Conservation (phyloP, 2,113 vertebrate genomes). For the Taxidea taxus region DNA sequence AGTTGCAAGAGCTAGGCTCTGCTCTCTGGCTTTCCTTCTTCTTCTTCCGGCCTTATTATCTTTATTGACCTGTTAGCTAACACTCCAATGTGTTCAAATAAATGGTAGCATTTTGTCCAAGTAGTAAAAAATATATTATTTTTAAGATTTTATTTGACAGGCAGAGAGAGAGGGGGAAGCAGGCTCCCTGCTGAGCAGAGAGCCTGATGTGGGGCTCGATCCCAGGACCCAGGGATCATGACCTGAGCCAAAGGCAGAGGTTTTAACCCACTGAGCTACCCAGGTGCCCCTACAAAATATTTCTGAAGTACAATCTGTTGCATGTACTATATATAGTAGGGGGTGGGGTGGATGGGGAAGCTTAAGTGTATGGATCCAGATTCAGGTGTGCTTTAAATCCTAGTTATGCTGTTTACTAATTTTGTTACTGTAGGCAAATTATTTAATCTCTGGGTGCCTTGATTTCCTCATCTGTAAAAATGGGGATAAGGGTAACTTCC, state of each 20-base stretch:
- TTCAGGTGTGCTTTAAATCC: not conserved
- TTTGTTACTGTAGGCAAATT: slow-evolving; percentile 2
- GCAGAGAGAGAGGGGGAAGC: too few species aligned
- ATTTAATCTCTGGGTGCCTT: not conserved
- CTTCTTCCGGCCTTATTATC: not conserved
- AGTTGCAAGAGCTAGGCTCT: not conserved
- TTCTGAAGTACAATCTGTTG: slow-evolving; percentile 9
- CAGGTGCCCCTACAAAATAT: not conserved
- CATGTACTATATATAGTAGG: not conserved
- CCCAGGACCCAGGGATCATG: too few species aligned
- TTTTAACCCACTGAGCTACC: too few species aligned
- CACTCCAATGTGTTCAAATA: not conserved
- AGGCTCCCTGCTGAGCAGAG: too few species aligned
- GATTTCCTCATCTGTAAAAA: not conserved
- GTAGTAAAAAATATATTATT: not conserved
- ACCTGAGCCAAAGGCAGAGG: too few species aligned
- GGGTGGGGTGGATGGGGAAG: not conserved
- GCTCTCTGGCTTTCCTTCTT: not conserved
- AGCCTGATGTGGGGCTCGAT: too few species aligned
- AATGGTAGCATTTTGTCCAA: not conserved
- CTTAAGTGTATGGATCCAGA: not conserved
- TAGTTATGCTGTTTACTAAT: not conserved
- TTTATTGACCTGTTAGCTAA: not conserved
- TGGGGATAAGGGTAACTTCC: not conserved
- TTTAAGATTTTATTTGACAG: too few species aligned